These are phyloP conservation scores for Neodiprion fabricii DNA, from an alignment of 1,140 invertebrate genomes.

Conservation along the genomic window DNA sequence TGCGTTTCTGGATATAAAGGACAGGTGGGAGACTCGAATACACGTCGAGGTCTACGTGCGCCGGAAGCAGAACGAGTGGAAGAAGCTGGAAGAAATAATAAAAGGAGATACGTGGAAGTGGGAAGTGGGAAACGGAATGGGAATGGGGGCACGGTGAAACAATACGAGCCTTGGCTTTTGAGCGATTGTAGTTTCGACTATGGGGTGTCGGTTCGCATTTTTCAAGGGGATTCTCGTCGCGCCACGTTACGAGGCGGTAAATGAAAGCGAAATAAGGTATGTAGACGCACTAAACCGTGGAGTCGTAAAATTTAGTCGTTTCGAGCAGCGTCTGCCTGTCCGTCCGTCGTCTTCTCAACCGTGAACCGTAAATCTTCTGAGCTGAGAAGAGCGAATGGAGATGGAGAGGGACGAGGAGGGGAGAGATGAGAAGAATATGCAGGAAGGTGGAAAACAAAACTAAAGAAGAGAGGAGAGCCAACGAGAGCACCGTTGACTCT, in stretches of 20 bases:
- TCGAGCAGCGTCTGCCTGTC: not conserved
- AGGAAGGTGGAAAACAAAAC: constrained; percentile 12
- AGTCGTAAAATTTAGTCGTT: constrained; percentile 6
- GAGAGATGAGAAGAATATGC: constrained; percentile 14
- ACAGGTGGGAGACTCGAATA: not conserved
- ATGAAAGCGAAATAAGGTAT: constrained; percentile 7
- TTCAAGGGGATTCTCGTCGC: not conserved
- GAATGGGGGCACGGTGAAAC: no score
- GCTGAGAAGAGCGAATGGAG: not conserved
- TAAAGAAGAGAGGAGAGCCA: not conserved
- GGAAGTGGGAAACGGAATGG: no score
- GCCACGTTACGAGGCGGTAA: not conserved
- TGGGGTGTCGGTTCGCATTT: not conserved
- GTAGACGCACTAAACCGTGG: constrained; percentile 4
- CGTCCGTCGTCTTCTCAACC: constrained; percentile 1
- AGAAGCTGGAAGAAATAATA: no score
- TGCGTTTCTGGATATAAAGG: not conserved
- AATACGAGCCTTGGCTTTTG: no score
- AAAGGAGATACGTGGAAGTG: no score
- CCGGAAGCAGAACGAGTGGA: no score
- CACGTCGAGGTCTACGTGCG: not conserved
- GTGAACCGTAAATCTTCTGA: constrained; percentile 5
- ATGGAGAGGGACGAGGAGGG: constrained; percentile 6
- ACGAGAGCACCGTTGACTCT: not conserved
- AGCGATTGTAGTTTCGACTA: no score